Conservation (phyloP, 2,888 invertebrate species). For the Drosophila multiciliata region DNA sequence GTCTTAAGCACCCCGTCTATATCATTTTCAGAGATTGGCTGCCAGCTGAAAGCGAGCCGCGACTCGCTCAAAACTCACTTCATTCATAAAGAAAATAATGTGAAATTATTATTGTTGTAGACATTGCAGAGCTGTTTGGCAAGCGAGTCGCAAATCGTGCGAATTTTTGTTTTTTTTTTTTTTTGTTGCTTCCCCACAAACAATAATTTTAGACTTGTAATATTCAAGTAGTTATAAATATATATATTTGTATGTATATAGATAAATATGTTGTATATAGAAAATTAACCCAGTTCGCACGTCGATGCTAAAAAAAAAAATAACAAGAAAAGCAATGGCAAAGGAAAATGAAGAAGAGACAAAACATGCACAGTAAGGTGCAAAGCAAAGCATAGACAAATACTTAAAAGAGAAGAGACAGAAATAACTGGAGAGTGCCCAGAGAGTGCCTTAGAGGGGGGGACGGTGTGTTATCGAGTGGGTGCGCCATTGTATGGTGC, state of each 20-base stretch:
- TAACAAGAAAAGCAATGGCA: constrained; percentile 49
- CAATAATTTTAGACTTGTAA: constrained; percentile 64
- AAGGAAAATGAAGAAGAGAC: constrained; percentile 45
- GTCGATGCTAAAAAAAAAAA: constrained; percentile 69
- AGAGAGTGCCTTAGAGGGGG: background rate
- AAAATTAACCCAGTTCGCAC: constrained; percentile 80
- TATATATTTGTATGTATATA: constrained; percentile 19
- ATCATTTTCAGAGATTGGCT: constrained; percentile 19
- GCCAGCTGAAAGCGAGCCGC: constrained; percentile 13
- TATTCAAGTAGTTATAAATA: constrained; percentile 40
- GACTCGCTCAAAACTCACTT: constrained; percentile 31
- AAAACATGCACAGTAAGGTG: constrained; percentile 51
- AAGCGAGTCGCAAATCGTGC: constrained; percentile 65
- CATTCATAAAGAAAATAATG: constrained; percentile 60
- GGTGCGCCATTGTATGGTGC: constrained; percentile 46
- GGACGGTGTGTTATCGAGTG: constrained; percentile 2
- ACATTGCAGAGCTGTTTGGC: constrained; percentile 43
- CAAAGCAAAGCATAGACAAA: constrained; percentile 48
- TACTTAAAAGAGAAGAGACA: constrained; percentile 13
- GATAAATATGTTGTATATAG: constrained; percentile 56
- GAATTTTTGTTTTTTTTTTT: constrained; percentile 53
- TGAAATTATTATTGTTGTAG: constrained; percentile 53
- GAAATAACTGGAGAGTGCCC: constrained; percentile 4
- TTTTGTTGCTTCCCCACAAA: constrained; percentile 27
- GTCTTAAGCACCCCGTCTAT: background rate